Evolutionary conservation across 2,113 vertebrate species (phyloP), one percentile per base, ranked within the genome.

Genomic region (Daboia siamensis): DNA sequence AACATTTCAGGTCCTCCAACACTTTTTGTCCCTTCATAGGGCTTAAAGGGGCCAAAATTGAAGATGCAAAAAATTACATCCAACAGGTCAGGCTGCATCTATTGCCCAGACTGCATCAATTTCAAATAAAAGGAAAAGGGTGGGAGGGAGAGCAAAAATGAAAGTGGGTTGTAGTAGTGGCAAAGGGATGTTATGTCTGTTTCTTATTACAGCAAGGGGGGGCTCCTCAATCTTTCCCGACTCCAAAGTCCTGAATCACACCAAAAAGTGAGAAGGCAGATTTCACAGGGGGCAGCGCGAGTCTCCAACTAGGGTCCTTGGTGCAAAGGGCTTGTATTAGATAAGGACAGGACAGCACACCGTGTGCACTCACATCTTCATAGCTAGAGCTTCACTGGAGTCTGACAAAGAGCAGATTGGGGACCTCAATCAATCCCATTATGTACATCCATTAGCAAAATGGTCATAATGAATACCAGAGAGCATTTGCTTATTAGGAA

Each of bases 191-290:
- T 97, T 93, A 96, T 92, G 99, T 99, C 99, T 99, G 99, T 99
- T 99, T 99, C 98, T 99, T 98, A 99, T 99, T 99, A 99, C 98
- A 98, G 97, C 97, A 98, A 98, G 94, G 85, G 91, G 96, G 96
- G 98, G 97, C 98, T 98, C 97, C 97, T 98, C 97, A 97, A 97
- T 97, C 97, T 97, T 97, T 97, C 97, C 97, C 98, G 98, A 96
- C 97, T 97, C 97, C 96, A 97, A 98, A 98, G 98, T 98, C 98
- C 98, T 98, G 98, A 98, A 97, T 97, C 97, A 97, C 98, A 97
- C 98, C 97, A 97, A 97, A 97, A 97, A 97, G 97, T 97, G 98
- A 98, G 97, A 98, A 98, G 98, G 98, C 98, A 98, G 97, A 97
- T 98, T 98, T 98, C 97, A 98, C 97, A 98, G 98, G 98, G 98